Evolutionary conservation across 2,797 vertebrate species (phyloP).

Genomic region (Lagorchestes hirsutus): DNA sequence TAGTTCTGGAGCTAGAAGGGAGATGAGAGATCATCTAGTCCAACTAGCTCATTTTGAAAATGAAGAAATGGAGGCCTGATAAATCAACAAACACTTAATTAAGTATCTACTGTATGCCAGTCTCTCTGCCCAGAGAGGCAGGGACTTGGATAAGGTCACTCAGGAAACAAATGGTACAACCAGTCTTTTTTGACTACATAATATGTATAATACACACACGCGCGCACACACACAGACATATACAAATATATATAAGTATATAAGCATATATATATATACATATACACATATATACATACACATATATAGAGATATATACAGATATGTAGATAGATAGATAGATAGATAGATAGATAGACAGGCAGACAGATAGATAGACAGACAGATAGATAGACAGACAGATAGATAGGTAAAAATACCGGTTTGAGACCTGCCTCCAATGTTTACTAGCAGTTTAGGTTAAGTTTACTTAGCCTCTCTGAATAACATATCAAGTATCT

Average conservation of each 20-base stretch:
- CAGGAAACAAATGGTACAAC: background rate
- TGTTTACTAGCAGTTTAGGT: background rate
- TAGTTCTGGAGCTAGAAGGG: background rate
- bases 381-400: too few species aligned
- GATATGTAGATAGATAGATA: too few species aligned
- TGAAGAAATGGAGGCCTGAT: background rate
- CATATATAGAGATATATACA: too few species aligned
- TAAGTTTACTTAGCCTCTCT: background rate
- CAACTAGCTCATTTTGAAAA: background rate
- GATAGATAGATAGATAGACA: too few species aligned
- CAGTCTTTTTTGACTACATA: background rate
- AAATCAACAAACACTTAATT: background rate
- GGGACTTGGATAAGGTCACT: background rate
- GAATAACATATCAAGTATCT: background rate
- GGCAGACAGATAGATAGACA: too few species aligned
- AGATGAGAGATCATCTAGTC: background rate
- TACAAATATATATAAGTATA: too few species aligned
- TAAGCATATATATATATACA: too few species aligned
- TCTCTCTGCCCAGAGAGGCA: background rate
- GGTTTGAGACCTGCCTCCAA: background rate
- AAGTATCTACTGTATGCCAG: background rate
- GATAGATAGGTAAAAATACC: too few species aligned
- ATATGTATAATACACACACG: background rate
- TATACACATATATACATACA: too few species aligned
- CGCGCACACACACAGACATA: too few species aligned